Percentiles rank a stretch among this genome's conserved stretches.
Evolutionary conservation across 2,797 vertebrate genomes (phyloP).

Genomic region (Valencia hispanica): DNA sequence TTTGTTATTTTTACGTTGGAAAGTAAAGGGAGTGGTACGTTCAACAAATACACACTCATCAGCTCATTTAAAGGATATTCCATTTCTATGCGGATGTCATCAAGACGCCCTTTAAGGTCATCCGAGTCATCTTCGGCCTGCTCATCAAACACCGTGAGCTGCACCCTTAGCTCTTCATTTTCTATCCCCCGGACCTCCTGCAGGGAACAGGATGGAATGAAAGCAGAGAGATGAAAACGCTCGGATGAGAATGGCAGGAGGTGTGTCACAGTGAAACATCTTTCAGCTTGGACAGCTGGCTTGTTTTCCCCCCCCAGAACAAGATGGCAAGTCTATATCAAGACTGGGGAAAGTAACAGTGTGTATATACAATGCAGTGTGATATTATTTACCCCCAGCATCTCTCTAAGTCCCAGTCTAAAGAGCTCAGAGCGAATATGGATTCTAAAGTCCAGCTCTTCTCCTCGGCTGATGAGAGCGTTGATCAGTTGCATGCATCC

Average conservation of each 20-base stretch:
- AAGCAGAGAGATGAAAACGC: slow-evolving; percentile 34
- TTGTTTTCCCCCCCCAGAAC: slow-evolving; percentile 11
- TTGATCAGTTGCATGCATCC: slow-evolving; percentile 92
- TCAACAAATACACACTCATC: slow-evolving; percentile 11
- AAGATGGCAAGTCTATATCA: slow-evolving; percentile 33
- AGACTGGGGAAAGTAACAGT: slow-evolving; percentile 5
- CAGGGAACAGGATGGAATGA: slow-evolving; percentile 25
- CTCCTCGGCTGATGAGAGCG: slow-evolving; percentile 88
- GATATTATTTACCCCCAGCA: slow-evolving; percentile 80
- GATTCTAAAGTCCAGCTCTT: slow-evolving; percentile 93
- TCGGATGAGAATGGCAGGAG: slow-evolving; percentile 21
- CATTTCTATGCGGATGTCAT: slow-evolving; percentile 92
- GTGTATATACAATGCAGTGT: slow-evolving; percentile 17
- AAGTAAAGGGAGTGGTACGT: not conserved
- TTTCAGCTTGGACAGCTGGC: slow-evolving; percentile 38
- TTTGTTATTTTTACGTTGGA: not conserved
- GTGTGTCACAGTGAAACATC: slow-evolving; percentile 28
- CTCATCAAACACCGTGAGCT: slow-evolving; percentile 88
- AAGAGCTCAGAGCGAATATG: slow-evolving; percentile 92
- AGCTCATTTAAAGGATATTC: slow-evolving; percentile 91
- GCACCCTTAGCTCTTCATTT: slow-evolving; percentile 91
- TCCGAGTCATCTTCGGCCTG: slow-evolving; percentile 90
- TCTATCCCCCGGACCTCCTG: slow-evolving; percentile 89
- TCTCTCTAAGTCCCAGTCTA: slow-evolving; percentile 84
- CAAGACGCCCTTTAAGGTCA: slow-evolving; percentile 87